phyloP scores from a whole-genome alignment of 1,140 invertebrate species.

The Rhizoglyphus robini region DNA sequence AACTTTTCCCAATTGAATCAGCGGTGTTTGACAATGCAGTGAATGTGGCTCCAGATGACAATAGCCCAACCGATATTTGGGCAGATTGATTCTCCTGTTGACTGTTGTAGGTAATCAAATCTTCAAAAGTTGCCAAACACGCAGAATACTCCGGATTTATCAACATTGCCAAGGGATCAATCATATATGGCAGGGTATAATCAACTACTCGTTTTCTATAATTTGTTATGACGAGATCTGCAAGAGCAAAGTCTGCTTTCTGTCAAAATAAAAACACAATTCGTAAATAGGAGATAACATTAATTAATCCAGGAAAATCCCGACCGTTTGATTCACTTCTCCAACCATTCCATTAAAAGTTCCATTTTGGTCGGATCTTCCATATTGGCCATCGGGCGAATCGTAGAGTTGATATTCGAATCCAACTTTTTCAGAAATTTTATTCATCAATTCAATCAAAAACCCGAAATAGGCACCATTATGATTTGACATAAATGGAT shows the following conservation, averaged over 20 bases:
- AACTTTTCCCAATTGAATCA: not conserved
- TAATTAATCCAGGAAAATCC: not conserved
- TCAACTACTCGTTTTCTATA: slow-evolving; percentile 39
- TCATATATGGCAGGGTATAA: slow-evolving; percentile 44
- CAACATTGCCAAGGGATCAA: slow-evolving; percentile 42
- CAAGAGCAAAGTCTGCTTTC: slow-evolving; percentile 46
- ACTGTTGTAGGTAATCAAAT: not conserved
- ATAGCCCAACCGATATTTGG: not conserved
- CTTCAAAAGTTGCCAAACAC: not conserved
- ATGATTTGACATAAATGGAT: not conserved
- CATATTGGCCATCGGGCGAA: slow-evolving; percentile 37
- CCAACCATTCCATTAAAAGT: slow-evolving; percentile 21
- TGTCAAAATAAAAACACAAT: not conserved
- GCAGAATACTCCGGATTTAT: not conserved
- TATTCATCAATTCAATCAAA: not conserved
- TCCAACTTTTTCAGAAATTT: slow-evolving; percentile 6
- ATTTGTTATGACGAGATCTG: slow-evolving; percentile 41
- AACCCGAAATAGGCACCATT: slow-evolving; percentile 7
- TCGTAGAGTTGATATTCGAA: slow-evolving; percentile 33
- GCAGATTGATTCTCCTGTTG: not conserved
- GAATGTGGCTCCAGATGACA: not conserved
- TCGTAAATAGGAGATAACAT: not conserved
- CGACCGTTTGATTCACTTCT: slow-evolving; percentile 15
- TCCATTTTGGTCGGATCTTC: not conserved
- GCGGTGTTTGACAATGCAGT: not conserved